phyloP scores from a whole-genome alignment of 2,888 invertebrate species.

The Polydrusus tereticollis region DNA sequence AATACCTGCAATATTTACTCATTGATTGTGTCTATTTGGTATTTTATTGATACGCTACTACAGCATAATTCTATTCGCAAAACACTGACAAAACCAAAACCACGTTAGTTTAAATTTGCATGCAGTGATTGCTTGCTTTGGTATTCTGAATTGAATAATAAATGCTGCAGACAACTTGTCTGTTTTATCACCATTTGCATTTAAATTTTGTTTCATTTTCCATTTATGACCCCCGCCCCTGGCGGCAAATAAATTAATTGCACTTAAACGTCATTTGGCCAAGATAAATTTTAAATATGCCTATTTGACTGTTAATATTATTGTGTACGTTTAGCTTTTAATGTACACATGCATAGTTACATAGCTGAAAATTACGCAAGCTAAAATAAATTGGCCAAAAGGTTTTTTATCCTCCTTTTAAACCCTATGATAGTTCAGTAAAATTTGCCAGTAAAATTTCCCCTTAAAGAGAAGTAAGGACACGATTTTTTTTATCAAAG shows the following conservation, averaged over 20 bases:
- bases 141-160: constrained; percentile 15
- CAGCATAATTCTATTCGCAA: not conserved
- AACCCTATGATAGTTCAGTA: too few species aligned
- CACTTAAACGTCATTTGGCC: not conserved
- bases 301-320: not conserved
- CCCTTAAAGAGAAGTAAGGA: too few species aligned
- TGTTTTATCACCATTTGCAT: constrained; percentile 1
- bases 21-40: not conserved
- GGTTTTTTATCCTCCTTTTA: too few species aligned
- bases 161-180: constrained; percentile 9
- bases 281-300: constrained; percentile 1
- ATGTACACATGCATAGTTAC: too few species aligned
- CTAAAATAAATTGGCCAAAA: too few species aligned
- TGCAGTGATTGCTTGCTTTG: constrained; percentile 10
- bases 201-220: constrained; percentile 8
- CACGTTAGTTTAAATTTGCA: constrained; percentile 12
- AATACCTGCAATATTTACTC: not conserved
- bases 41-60: not conserved
- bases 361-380: too few species aligned
- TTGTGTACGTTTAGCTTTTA: not conserved
- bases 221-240: not conserved
- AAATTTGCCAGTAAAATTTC: too few species aligned
- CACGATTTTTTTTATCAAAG: too few species aligned
- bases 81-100: constrained; percentile 5
- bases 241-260: not conserved